phyloP scores from a whole-genome alignment of 2,797 vertebrate genomes.

The Triplophysa bombifrons region DNA sequence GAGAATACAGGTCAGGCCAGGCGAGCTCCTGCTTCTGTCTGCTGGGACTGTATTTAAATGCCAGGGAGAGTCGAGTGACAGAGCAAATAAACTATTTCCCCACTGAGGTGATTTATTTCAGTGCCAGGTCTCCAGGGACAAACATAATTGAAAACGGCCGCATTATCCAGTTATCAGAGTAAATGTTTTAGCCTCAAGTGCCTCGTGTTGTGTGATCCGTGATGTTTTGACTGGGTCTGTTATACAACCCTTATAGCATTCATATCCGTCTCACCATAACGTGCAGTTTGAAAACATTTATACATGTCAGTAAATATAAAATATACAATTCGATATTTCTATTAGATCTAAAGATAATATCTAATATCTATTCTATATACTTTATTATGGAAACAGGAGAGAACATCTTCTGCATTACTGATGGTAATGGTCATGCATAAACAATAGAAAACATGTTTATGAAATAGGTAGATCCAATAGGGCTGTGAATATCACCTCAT shows the following conservation, averaged over 20 bases:
- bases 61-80: conserved; percentile 60
- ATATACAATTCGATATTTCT: too few species aligned
- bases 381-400: not conserved
- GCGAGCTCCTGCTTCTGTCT: conserved; percentile 49
- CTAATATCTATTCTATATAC: too few species aligned
- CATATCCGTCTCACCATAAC: too few species aligned
- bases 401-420: not conserved
- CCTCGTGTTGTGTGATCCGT: conserved; percentile 1
- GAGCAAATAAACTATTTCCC: conserved; percentile 63
- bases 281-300: too few species aligned
- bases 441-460: too few species aligned
- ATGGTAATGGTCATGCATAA: not conserved
- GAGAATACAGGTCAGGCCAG: conserved; percentile 50
- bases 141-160: conserved; percentile 64
- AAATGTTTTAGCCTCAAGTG: conserved; percentile 59
- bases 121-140: conserved; percentile 58
- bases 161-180: conserved; percentile 64
- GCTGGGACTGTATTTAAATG: conserved; percentile 64
- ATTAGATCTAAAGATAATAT: too few species aligned
- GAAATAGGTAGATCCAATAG: too few species aligned
- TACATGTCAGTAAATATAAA: too few species aligned
- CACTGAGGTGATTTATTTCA: conserved; percentile 58
- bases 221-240: not conserved
- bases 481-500: too few species aligned
- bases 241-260: not conserved